These are phyloP conservation scores for Rhopalosiphum nymphaeae DNA, from an alignment of 2,888 invertebrate species.

Conservation along the genomic window DNA sequence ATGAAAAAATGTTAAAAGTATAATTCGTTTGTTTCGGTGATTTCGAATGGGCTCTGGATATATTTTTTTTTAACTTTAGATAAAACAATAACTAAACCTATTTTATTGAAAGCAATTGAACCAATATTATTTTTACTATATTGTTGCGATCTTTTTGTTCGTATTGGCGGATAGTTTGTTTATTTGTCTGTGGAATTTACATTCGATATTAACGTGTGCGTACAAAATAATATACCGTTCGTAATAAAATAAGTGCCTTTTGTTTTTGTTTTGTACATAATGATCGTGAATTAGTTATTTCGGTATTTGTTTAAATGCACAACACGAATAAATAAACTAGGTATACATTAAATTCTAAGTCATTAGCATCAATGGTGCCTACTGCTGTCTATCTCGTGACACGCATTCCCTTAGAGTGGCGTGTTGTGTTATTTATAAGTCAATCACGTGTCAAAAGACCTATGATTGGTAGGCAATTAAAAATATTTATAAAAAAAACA, in stretches of 20 bases:
- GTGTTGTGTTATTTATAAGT: neutral
- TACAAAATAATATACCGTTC: neutral
- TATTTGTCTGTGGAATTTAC: neutral
- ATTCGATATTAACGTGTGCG: neutral
- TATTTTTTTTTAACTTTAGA: neutral
- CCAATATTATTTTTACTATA: constrained; percentile 23
- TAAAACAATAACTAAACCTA: neutral
- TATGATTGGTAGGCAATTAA: neutral
- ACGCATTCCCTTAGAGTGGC: neutral
- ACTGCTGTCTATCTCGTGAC: neutral
- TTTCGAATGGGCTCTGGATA: neutral
- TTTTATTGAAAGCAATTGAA: neutral
- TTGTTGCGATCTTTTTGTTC: neutral
- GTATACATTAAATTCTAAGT: neutral
- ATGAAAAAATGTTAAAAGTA: neutral
- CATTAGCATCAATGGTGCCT: neutral
- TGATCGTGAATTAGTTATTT: neutral
- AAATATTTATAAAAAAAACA: neutral
- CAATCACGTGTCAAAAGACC: neutral
- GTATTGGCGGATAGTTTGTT: neutral
- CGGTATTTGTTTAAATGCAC: neutral
- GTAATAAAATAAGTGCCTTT: neutral
- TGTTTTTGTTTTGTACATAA: neutral
- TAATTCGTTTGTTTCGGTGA: neutral
- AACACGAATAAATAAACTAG: neutral